Percentiles rank a stretch among this genome's conserved stretches.
Evolutionary conservation across 2,797 vertebrate genomes (phyloP).

Genomic region (Liparis tanakae): DNA sequence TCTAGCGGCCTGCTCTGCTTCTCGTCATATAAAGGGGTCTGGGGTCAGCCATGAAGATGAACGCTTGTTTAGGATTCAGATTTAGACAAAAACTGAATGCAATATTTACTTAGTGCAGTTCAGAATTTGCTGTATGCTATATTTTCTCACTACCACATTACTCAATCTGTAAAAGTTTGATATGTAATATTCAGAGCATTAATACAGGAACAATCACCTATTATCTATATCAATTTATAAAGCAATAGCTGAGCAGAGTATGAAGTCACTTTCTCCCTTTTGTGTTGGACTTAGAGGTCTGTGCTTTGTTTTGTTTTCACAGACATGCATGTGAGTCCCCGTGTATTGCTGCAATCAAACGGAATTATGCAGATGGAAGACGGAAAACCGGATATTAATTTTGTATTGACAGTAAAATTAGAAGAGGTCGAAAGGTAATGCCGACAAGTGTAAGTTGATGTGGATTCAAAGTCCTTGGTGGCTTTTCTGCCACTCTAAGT

Average conservation of each 20-base stretch:
- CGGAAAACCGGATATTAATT: too few species aligned
- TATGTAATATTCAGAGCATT: neutral
- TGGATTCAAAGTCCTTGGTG: slow-evolving; percentile 20
- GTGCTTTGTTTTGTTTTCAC: neutral
- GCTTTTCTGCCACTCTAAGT: slow-evolving; percentile 8
- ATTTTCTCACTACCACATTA: neutral
- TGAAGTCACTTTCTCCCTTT: neutral
- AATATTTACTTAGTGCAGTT: neutral
- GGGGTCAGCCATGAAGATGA: neutral
- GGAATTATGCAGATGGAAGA: too few species aligned
- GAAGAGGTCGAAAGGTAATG: too few species aligned
- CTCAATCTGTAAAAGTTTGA: neutral
- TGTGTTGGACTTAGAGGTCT: neutral
- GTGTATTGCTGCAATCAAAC: too few species aligned
- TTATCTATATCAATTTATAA: too few species aligned
- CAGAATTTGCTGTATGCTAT: neutral
- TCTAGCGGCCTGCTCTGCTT: slow-evolving; percentile 38
- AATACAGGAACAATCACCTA: too few species aligned
- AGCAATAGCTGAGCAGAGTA: neutral
- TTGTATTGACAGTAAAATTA: too few species aligned
- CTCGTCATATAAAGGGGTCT: slow-evolving; percentile 24
- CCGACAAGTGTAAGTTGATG: slow-evolving; percentile 22
- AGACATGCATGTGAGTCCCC: too few species aligned
- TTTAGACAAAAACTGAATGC: too few species aligned
- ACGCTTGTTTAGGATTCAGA: too few species aligned